Percentiles rank a stretch among this genome's conserved stretches.
These are phyloP conservation scores for Neuroscelio doddi DNA, from an alignment of 2,888 invertebrate genomes.

Conservation along the genomic window DNA sequence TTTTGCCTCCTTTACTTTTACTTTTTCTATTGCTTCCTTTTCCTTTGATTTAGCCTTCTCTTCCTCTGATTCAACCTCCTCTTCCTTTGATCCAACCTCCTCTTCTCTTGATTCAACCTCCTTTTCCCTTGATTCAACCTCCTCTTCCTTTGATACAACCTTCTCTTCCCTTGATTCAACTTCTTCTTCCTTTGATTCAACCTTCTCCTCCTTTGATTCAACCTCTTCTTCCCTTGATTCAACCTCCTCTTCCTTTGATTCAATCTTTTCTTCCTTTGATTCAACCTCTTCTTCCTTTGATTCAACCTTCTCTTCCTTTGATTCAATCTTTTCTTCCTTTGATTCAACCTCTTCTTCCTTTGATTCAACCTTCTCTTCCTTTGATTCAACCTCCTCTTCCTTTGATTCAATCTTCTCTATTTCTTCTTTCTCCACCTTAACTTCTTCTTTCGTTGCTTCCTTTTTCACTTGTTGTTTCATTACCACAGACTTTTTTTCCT, in stretches of 20 bases:
- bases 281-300: constrained; percentile 41
- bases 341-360: constrained; percentile 45
- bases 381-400: constrained; percentile 7
- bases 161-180: constrained; percentile 39
- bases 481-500: constrained; percentile 32
- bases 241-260: constrained; percentile 39
- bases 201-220: constrained; percentile 32
- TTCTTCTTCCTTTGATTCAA: constrained; percentile 26
- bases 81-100: constrained; percentile 35
- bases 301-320: constrained; percentile 43
- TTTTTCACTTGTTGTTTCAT: constrained; percentile 33
- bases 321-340: constrained; percentile 35
- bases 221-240: constrained; percentile 35
- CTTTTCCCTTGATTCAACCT: constrained; percentile 50
- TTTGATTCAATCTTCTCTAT: constrained; percentile 41
- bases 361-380: constrained; percentile 41
- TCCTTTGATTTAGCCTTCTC: constrained; percentile 50
- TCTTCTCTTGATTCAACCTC: constrained; percentile 51
- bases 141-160: constrained; percentile 52
- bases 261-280: constrained; percentile 38
- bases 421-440: constrained; percentile 41
- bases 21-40: constrained; percentile 51
- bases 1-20: constrained; percentile 43
- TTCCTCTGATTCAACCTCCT: constrained; percentile 51
- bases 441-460: constrained; percentile 48